phyloP scores from a whole-genome alignment of 2,888 invertebrate genomes.

The Tanaodytes sp. region DNA sequence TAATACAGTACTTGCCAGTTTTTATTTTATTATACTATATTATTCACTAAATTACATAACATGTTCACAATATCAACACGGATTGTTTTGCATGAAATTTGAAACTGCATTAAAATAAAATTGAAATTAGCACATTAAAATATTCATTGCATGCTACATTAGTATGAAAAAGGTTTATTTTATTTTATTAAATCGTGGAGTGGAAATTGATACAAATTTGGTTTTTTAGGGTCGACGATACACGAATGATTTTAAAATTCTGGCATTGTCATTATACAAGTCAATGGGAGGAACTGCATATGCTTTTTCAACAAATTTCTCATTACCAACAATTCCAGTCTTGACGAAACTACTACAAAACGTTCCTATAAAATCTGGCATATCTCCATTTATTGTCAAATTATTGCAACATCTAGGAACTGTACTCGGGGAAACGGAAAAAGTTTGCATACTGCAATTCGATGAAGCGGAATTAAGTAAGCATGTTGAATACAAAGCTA shows the following conservation, averaged over 20 bases:
- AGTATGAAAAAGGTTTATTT: no score
- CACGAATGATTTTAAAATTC: background rate
- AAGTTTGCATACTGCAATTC: background rate
- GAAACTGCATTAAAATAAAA: no score
- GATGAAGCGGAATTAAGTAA: no score
- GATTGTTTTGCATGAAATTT: no score
- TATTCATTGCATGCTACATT: no score
- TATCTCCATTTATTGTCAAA: background rate
- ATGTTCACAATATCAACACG: no score
- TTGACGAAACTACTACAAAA: background rate
- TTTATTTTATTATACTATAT: no score
- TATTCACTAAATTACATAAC: no score
- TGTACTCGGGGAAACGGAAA: background rate
- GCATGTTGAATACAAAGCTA: background rate
- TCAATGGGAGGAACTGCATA: constrained; percentile 11
- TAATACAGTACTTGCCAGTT: no score
- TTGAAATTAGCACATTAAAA: no score
- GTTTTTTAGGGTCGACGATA: constrained; percentile 4
- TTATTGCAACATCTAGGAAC: background rate
- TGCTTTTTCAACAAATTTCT: constrained; percentile 1
- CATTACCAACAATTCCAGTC: background rate
- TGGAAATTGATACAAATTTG: no score
- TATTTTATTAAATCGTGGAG: no score
- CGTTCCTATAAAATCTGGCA: background rate
- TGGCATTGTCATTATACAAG: background rate